A percentile compares a stretch with the other conserved stretches of the same genome.
These are phyloP conservation scores for Barnardius zonarius DNA, from an alignment of 2,113 vertebrate species.

Conservation along the genomic window DNA sequence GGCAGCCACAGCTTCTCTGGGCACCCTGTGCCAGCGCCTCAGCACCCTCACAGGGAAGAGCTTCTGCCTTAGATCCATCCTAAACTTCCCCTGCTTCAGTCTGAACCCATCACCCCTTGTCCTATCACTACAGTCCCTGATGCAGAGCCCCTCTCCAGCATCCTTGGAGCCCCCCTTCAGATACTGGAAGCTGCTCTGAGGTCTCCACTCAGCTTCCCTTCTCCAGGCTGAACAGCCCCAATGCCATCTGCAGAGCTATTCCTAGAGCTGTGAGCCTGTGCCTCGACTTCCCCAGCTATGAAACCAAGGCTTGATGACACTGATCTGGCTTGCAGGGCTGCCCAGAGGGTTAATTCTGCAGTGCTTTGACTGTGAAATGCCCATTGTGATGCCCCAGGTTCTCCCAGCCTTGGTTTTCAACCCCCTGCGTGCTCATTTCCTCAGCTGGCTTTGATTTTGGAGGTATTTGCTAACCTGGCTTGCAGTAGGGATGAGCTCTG, in stretches of 20 bases:
- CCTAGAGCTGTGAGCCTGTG: background rate
- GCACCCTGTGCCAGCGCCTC: too few species aligned
- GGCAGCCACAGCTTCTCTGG: too few species aligned
- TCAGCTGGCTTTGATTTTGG: background rate
- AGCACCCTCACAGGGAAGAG: too few species aligned
- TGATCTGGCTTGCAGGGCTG: background rate
- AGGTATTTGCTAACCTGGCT: background rate
- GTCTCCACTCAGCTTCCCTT: background rate
- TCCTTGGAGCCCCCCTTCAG: background rate
- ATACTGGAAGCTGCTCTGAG: background rate
- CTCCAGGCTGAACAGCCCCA: background rate
- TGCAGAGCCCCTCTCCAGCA: background rate
- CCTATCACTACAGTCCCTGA: background rate
- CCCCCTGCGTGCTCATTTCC: background rate
- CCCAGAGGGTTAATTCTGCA: background rate
- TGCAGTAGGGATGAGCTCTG: background rate
- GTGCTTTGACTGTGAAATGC: background rate
- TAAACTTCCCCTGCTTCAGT: background rate
- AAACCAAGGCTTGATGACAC: background rate
- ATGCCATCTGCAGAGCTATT: background rate
- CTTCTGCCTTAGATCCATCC: background rate
- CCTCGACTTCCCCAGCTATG: background rate
- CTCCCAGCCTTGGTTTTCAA: background rate
- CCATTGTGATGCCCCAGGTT: fast-evolving
- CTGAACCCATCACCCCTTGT: background rate